Base-by-base conservation (phyloP, 2,888 invertebrate genomes). In the Pheosia gnoma region DNA sequence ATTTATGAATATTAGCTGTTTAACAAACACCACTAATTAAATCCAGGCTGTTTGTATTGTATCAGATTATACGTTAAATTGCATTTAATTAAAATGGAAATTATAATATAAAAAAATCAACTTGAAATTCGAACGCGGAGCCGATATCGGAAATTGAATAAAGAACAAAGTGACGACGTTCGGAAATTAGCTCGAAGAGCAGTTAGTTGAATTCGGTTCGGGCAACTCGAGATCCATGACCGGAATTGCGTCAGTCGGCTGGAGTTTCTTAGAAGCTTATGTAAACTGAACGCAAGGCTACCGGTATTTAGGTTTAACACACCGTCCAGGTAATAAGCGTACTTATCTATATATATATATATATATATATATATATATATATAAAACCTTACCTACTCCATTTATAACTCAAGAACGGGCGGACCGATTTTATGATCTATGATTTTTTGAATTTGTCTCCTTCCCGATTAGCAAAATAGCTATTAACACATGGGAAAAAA, bases 81-180 rank as follows among this genome's bases (percentile, higher is more conserved):
- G 59, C 56, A 63, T 71, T 75, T 82, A 74, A 81, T 82, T 80
- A 75, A 78, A 76, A 79, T 77, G 73, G 69, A 71, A 79, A 75
- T 25, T 25, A 25, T 25, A 25, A 25, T 25, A 25, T 75, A 79
- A 78, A 79, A 74, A 77, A 72, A 64, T 13, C 70, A 78, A 82
- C 80, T 79, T 78, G 70, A 82, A 84, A 85, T 86, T 84, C 81
- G 81, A 82, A 80, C 77, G 78, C 74, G 78, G 81, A 82, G 85
- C 79, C 86, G 82, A 87, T 87, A 89, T 86, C 92, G 93, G 93
- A 93, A 92, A 93, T 93, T 92, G 90, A 93, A 92, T 93, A 90
- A 90, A 92, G 91, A 91, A 91, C 88, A 89, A 91, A 91, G 91
- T 91, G 91, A 85, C 90, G 88, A 85, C 90, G 88, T 87, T 91